Conservation (phyloP, 2,888 invertebrate genomes). For the Holacanthella duospinosa region DNA sequence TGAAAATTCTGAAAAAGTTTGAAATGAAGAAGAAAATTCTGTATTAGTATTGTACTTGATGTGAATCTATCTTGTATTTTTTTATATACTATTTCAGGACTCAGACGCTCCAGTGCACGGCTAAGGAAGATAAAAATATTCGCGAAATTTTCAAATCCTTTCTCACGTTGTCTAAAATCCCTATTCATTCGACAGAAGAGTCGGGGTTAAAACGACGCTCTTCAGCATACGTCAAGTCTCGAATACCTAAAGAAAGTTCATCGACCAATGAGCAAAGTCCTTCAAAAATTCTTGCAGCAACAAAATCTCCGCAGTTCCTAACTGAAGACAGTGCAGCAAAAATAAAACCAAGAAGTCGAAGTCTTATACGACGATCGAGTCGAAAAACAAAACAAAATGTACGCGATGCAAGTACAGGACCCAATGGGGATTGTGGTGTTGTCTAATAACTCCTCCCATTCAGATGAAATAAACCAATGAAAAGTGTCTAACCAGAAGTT, state of each 20-base stretch:
- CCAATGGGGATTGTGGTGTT: constrained; percentile 2
- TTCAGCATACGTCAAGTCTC: constrained; percentile 53
- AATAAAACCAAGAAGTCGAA: constrained; percentile 57
- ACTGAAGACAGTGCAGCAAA: constrained; percentile 40
- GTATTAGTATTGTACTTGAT: not conserved
- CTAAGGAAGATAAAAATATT: constrained; percentile 66
- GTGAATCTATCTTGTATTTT: too few species aligned
- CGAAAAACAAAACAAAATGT: constrained; percentile 8
- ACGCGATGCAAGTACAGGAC: constrained; percentile 7
- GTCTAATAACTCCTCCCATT: too few species aligned
- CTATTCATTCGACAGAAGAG: constrained; percentile 33
- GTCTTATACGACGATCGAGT: constrained; percentile 66
- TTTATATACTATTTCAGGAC: too few species aligned
- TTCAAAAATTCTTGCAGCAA: not conserved
- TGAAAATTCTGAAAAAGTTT: not conserved
- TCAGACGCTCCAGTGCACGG: constrained; percentile 65
- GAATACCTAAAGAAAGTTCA: constrained; percentile 38
- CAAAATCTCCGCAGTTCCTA: constrained; percentile 35
- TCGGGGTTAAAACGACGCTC: constrained; percentile 55
- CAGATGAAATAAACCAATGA: too few species aligned
- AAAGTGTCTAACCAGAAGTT: not conserved
- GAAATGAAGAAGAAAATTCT: not conserved
- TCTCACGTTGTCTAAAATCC: constrained; percentile 49
- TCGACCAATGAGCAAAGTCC: constrained; percentile 39
- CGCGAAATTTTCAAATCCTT: constrained; percentile 70